Percentiles rank a stretch among this genome's conserved stretches.
Evolutionary conservation across 1,140 invertebrate species (phyloP).

Genomic region (Hylaeus volcanicus): DNA sequence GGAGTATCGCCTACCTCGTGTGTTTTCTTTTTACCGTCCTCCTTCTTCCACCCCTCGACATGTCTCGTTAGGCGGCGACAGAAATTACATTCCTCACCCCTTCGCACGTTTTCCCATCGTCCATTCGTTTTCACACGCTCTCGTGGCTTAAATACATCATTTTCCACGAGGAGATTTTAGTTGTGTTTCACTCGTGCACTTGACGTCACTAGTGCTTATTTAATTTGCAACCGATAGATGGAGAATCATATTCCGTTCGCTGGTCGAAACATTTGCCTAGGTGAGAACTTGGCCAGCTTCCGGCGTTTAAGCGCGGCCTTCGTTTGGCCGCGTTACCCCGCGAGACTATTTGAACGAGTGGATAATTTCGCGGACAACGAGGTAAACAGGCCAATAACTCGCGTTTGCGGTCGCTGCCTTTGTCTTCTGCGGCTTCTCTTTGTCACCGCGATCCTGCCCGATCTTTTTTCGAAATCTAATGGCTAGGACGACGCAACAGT

Average conservation of each 20-base stretch:
- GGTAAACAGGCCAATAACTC: slow-evolving; percentile 60
- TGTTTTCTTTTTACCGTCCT: slow-evolving; percentile 21
- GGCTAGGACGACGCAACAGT: too few species aligned
- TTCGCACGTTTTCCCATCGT: too few species aligned
- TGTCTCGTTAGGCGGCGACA: not conserved
- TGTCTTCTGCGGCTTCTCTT: slow-evolving; percentile 40
- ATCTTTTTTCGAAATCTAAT: not conserved
- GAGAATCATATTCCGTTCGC: too few species aligned
- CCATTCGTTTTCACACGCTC: too few species aligned
- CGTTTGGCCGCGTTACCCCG: slow-evolving; percentile 37
- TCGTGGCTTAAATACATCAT: too few species aligned
- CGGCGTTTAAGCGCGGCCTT: slow-evolving; percentile 39
- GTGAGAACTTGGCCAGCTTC: not conserved
- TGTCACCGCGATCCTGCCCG: not conserved
- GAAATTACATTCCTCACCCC: not conserved
- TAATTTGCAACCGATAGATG: too few species aligned
- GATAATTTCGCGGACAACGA: slow-evolving; percentile 57
- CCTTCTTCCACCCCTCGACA: not conserved
- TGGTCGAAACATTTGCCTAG: too few species aligned
- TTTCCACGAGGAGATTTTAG: too few species aligned
- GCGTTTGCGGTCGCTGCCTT: slow-evolving; percentile 29
- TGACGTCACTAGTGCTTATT: too few species aligned
- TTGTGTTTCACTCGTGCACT: too few species aligned
- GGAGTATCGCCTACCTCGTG: slow-evolving; percentile 33
- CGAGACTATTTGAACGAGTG: slow-evolving; percentile 41